Conservation (phyloP, 2,113 vertebrate species). For the Pseudorasbora parva region DNA sequence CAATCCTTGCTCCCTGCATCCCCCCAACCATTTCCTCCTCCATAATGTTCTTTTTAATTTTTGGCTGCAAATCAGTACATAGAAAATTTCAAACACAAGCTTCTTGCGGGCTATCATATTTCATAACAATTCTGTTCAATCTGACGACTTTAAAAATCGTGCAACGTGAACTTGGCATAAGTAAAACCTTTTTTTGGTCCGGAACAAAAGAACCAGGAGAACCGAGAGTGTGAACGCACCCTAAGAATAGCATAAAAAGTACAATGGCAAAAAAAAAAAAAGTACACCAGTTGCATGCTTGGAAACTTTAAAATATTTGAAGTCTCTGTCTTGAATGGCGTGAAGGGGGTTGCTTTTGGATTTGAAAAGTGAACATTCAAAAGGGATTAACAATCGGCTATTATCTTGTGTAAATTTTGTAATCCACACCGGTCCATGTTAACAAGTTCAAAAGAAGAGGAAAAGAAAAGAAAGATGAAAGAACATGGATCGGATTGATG, state of each 20-base stretch:
- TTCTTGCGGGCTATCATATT: too few relatives aligned
- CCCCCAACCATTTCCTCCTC: too few relatives aligned
- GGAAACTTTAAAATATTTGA: constrained; percentile 20
- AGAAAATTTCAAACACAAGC: too few relatives aligned
- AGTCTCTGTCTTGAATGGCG: constrained; percentile 19
- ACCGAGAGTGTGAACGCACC: too few relatives aligned
- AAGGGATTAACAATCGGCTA: constrained; percentile 24
- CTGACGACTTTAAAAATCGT: too few relatives aligned
- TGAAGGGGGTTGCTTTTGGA: constrained; percentile 28
- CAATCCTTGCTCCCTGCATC: too few relatives aligned
- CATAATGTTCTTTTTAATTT: too few relatives aligned
- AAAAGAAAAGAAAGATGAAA: constrained; percentile 35
- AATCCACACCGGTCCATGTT: constrained; percentile 33
- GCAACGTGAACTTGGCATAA: too few relatives aligned
- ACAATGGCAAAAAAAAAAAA: constrained; percentile 19
- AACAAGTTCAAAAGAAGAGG: constrained; percentile 39
- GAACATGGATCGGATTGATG: constrained; percentile 36
- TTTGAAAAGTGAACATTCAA: constrained; percentile 30
- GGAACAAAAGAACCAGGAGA: too few relatives aligned
- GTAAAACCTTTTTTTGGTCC: too few relatives aligned
- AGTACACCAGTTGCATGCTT: neutral
- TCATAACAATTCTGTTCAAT: too few relatives aligned
- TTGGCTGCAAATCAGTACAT: too few relatives aligned
- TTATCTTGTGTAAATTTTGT: constrained; percentile 24
- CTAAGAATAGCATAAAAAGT: neutral